phyloP scores from a whole-genome alignment of 2,888 invertebrate genomes.

The Chrysomela aeneicollis region DNA sequence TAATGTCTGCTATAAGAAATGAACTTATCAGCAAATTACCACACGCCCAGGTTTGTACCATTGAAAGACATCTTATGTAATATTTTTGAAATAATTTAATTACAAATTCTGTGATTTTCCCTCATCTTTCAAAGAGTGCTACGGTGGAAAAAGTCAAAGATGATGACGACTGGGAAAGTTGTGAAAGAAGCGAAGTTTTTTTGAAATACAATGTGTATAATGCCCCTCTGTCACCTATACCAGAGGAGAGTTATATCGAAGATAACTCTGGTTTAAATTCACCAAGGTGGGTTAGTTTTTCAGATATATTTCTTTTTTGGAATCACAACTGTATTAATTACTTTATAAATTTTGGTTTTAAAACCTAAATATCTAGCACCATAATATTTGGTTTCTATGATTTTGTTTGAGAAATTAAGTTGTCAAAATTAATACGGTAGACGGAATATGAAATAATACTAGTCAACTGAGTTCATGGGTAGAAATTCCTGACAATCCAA shows the following conservation, averaged over 20 bases:
- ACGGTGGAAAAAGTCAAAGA: constrained; percentile 56
- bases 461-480: no score
- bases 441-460: no score
- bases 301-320: no score
- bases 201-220: constrained; percentile 67
- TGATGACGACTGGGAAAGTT: constrained; percentile 57
- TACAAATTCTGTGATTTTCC: not conserved
- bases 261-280: constrained; percentile 47
- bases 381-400: no score
- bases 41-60: constrained; percentile 67
- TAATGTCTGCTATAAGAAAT: constrained; percentile 74
- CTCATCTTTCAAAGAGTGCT: constrained; percentile 45
- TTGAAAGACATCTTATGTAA: not conserved
- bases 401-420: no score
- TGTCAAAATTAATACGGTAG: no score
- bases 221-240: constrained; percentile 68
- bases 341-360: no score
- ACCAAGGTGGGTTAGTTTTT: constrained; percentile 44
- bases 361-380: no score
- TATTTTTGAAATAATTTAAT: not conserved
- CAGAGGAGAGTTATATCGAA: constrained; percentile 63
- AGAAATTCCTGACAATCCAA: no score
- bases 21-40: constrained; percentile 76
- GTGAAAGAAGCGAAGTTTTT: constrained; percentile 58
- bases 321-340: no score